phyloP scores from a whole-genome alignment of 2,113 vertebrate species.

The Callocephalon fimbriatum region DNA sequence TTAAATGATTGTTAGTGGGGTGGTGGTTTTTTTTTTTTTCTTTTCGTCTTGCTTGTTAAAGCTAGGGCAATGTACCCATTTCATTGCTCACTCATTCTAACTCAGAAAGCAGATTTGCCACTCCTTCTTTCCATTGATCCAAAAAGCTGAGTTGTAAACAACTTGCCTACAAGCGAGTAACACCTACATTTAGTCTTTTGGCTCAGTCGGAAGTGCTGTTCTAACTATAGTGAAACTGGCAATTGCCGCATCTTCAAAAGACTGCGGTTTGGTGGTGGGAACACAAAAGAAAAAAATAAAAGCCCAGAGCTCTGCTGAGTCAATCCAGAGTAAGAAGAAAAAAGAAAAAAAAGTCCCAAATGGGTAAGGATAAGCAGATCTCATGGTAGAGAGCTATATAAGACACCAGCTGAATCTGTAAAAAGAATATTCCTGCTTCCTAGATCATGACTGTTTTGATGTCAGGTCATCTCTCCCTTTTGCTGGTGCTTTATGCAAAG shows the following conservation, averaged over 20 bases:
- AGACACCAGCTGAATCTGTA: not conserved
- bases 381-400: not conserved
- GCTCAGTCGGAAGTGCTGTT: not conserved
- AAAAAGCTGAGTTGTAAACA: not conserved
- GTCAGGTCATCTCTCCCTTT: not conserved
- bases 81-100: not conserved
- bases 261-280: slow-evolving; percentile 28
- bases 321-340: not conserved
- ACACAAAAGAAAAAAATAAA: not conserved
- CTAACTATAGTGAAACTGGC: not conserved
- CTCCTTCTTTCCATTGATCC: slow-evolving; percentile 2
- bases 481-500: not conserved
- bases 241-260: not conserved
- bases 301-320: slow-evolving; percentile 14
- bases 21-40: not conserved
- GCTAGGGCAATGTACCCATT: not conserved
- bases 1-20: not conserved
- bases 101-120: not conserved
- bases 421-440: not conserved
- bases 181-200: slow-evolving; percentile 2
- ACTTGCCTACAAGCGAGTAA: not conserved
- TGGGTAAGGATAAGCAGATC: not conserved
- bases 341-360: not conserved
- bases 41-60: not conserved
- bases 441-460: not conserved